A percentile compares a stretch with the other conserved stretches of the same genome.
Conservation (phyloP, 2,888 invertebrate species). For the Drosophila dives region DNA sequence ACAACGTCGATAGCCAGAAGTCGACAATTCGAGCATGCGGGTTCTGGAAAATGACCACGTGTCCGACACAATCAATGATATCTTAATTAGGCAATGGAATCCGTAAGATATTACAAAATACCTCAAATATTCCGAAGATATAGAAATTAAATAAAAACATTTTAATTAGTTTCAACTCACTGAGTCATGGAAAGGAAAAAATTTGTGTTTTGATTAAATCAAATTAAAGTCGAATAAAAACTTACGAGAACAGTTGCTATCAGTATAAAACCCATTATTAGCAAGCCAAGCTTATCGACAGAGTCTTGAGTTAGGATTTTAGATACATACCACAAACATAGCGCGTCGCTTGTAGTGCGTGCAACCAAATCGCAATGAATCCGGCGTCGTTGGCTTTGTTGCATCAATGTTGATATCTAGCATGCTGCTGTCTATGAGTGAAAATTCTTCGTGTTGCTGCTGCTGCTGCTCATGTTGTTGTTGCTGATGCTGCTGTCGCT, state of each 20-base stretch:
- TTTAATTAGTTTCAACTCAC: neutral
- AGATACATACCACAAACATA: conserved; percentile 91
- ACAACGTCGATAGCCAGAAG: conserved; percentile 44
- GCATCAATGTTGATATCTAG: conserved; percentile 25
- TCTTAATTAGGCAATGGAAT: conserved; percentile 1
- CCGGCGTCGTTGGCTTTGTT: conserved; percentile 56
- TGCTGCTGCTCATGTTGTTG: conserved; percentile 20
- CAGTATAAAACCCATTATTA: neutral
- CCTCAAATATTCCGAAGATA: neutral
- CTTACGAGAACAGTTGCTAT: neutral
- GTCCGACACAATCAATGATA: conserved; percentile 12
- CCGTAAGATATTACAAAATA: neutral
- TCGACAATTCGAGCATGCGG: conserved; percentile 28
- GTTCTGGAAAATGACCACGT: conserved; percentile 26
- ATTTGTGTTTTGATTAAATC: neutral
- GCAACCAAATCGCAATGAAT: conserved; percentile 87
- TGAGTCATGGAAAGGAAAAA: neutral
- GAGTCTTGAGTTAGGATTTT: neutral
- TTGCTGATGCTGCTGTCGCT: conserved; percentile 34
- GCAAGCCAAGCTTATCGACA: neutral
- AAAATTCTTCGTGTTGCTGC: conserved; percentile 52
- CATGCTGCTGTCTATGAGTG: conserved; percentile 21
- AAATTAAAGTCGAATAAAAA: neutral
- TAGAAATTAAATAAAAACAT: neutral
- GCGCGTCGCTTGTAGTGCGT: conserved; percentile 93